Evolutionary conservation across 2,797 vertebrate species (phyloP).

Genomic region (Cyclopterus lumpus): DNA sequence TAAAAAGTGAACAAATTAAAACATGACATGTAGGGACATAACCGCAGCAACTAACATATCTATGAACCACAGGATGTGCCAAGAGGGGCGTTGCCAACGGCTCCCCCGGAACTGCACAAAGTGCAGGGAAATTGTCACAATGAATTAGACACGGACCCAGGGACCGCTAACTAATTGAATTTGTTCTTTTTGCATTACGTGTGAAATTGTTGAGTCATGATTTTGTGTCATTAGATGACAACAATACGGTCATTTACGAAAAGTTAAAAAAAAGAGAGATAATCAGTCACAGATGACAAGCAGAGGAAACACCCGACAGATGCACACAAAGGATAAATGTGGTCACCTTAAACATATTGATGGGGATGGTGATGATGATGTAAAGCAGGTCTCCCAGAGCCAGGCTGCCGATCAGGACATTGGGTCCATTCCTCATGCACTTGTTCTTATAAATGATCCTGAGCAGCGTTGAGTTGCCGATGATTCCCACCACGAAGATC

Average conservation of each 20-base stretch:
- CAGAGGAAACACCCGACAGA: not conserved
- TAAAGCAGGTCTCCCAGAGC: slow-evolving; percentile 92
- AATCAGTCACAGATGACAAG: not conserved
- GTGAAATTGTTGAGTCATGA: not conserved
- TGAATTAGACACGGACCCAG: slow-evolving; percentile 11
- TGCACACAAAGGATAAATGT: not conserved
- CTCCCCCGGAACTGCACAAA: not conserved
- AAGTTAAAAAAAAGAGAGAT: not conserved
- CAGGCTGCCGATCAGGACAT: slow-evolving; percentile 91
- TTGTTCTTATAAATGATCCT: slow-evolving; percentile 94
- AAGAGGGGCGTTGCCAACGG: not conserved
- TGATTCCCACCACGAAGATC: slow-evolving; percentile 91
- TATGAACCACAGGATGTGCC: slow-evolving; percentile 6
- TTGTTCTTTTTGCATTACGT: not conserved
- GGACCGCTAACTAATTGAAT: not conserved
- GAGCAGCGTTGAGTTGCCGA: slow-evolving; percentile 91
- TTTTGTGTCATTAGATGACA: not conserved
- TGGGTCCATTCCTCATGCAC: slow-evolving; percentile 93
- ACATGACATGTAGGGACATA: not conserved
- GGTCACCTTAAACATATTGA: slow-evolving; percentile 86
- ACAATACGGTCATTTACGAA: not conserved
- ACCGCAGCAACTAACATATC: not conserved
- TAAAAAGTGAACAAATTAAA: slow-evolving; percentile 22
- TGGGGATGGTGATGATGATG: slow-evolving; percentile 89
- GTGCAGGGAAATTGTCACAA: not conserved